Conservation (phyloP, 2,113 vertebrate genomes). For the Paracanthobrama guichenoti region DNA sequence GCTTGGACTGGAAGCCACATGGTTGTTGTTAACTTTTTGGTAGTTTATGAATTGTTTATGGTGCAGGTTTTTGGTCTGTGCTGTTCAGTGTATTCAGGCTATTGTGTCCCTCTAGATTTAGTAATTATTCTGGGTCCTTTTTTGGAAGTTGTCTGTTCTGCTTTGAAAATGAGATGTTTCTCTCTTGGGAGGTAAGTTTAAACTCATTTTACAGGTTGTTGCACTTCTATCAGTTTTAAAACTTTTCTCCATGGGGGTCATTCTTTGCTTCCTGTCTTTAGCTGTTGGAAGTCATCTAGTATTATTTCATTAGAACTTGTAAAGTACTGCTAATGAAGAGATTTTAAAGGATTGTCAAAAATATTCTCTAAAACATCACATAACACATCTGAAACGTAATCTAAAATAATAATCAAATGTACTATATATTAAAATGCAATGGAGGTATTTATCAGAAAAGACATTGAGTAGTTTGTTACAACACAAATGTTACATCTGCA, state of each 20-base stretch:
- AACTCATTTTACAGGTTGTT: conserved; percentile 4
- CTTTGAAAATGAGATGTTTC: conserved; percentile 45
- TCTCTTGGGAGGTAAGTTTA: conserved; percentile 33
- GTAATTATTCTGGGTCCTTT: conserved; percentile 18
- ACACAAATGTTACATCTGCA: neutral
- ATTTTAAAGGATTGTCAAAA: neutral
- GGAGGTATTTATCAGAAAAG: neutral
- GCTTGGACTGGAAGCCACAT: neutral
- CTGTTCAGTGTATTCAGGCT: neutral
- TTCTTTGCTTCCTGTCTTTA: neutral
- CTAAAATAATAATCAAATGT: no score
- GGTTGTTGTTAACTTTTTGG: neutral
- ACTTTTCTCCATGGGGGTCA: neutral
- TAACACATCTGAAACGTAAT: no score
- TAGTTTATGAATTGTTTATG: conserved; percentile 1
- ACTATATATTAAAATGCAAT: neutral
- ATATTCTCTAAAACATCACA: neutral
- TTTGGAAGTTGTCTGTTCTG: conserved; percentile 24
- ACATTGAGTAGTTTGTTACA: neutral
- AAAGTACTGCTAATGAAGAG: neutral
- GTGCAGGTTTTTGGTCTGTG: neutral
- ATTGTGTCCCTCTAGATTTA: neutral
- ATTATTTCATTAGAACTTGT: neutral
- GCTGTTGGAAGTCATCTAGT: neutral
- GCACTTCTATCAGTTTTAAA: conserved; percentile 17